Evolutionary conservation across 2,888 invertebrate genomes (phyloP), one percentile per base, ranked within the genome.

Genomic region (Epiblema foenella): DNA sequence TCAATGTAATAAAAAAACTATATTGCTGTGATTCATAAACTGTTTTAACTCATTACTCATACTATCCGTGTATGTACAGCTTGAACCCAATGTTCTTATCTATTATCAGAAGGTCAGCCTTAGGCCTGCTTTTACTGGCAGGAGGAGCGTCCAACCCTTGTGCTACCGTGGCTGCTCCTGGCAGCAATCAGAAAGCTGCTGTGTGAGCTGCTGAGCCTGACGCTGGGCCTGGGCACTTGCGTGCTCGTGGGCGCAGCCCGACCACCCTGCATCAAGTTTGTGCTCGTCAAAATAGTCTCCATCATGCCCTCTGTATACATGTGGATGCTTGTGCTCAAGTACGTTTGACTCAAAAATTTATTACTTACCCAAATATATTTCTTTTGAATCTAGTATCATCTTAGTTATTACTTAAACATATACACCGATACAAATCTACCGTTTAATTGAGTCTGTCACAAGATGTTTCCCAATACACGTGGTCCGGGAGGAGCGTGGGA

Each of bases 101-200:
- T 12, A 39, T 39, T 39, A 39, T 11, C 15, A 39, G 39, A 24
- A 39, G 12, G 39, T 11, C 15, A 42, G 5, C 3, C 42, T n/a
- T 46, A n/a, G 12, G 4, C n/a, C 33, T 8, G 33, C 33, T 33
- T 49, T 20, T 37, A 39, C n/a, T 70, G 62, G 10, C 70, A 94
- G 94, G 94, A 94, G 78, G 94, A 94, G 74, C 89, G 94, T 24
- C 93, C 94, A 0, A 84, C 86, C 0, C 77, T 94, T 54, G 87
- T 94, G 5, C 79, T 94, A 0, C 94, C 94, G 0, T 94, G 94
- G 94, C 82, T 94, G 0, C 78, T 93, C 15, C 79, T 94, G 63
- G 91, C 94, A 18, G 91, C 93, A 0, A 80, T 94, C 58, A 89
- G 93, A 68, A 89, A 90, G 75, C 80, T 94, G 18, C 80, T 92